Evolutionary conservation across 2,888 invertebrate genomes (phyloP).

Genomic region (Drosophila algonquin): DNA sequence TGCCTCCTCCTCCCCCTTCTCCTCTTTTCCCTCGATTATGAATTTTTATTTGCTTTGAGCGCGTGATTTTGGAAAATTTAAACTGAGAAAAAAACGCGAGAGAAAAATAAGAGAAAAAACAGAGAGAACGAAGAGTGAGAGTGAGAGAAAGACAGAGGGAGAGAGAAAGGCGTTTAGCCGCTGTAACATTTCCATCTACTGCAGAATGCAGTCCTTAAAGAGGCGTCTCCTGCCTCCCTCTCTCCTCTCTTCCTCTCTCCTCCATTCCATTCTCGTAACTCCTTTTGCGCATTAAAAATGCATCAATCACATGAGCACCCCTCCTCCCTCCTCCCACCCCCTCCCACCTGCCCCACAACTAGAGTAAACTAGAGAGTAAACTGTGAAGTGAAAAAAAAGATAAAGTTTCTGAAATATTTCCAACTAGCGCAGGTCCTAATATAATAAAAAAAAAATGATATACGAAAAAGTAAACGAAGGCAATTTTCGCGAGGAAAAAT

Average conservation of each 20-base stretch:
- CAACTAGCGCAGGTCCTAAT: constrained; percentile 42
- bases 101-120: background rate
- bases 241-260: background rate
- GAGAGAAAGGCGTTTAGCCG: background rate
- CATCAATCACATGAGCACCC: constrained; percentile 71
- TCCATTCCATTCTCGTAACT: constrained; percentile 34
- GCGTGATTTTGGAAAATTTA: constrained; percentile 48
- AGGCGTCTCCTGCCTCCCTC: background rate
- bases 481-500: constrained; percentile 10
- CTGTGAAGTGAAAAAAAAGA: constrained; percentile 23
- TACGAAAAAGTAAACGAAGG: constrained; percentile 26
- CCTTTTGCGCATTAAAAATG: constrained; percentile 77
- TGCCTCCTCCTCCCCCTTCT: constrained; percentile 12
- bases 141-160: background rate
- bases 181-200: background rate
- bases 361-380: constrained; percentile 4
- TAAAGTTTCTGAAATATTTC: constrained; percentile 66
- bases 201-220: background rate
- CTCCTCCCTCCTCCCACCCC: background rate
- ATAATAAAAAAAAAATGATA: constrained; percentile 63
- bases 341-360: constrained; percentile 33
- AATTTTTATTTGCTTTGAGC: constrained; percentile 38
- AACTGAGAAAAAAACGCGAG: background rate
- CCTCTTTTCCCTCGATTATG: constrained; percentile 37
- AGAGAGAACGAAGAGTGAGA: background rate